Conservation (phyloP, 2,113 vertebrate species). For the Penelope pileata region DNA sequence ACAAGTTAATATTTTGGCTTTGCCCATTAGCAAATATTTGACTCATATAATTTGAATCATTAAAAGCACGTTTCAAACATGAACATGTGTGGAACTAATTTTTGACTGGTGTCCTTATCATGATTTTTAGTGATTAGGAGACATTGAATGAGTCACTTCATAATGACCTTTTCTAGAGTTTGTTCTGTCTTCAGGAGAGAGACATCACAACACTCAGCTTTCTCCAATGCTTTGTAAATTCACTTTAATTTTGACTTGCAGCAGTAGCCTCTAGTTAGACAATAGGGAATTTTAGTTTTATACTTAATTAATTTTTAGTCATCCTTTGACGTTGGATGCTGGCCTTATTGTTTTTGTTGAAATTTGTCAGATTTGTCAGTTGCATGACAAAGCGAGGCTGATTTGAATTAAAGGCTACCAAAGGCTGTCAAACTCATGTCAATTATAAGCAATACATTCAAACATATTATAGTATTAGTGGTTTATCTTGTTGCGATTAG, state of each 20-base stretch:
- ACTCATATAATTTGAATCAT: constrained; percentile 48
- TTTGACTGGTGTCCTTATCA: constrained; percentile 34
- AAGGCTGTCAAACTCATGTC: neutral
- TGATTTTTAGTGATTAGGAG: constrained; percentile 3
- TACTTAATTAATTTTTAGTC: constrained; percentile 21
- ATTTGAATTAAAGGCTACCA: neutral
- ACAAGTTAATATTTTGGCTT: constrained; percentile 52
- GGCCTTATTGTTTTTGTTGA: neutral
- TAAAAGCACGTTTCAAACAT: constrained; percentile 29
- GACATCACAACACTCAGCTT: neutral
- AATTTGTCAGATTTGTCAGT: constrained; percentile 21
- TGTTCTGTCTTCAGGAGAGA: neutral
- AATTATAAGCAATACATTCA: constrained; percentile 10
- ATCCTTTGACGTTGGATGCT: neutral
- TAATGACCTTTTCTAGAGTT: constrained; percentile 10
- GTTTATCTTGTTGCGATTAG: neutral
- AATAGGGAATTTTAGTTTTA: neutral
- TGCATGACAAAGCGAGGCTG: neutral
- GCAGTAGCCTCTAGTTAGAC: neutral
- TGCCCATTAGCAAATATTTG: constrained; percentile 56
- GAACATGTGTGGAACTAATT: constrained; percentile 25
- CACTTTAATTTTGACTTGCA: constrained; percentile 1
- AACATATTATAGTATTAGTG: neutral
- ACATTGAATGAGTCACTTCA: constrained; percentile 31
- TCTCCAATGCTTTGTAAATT: neutral